Evolutionary conservation across 2,888 invertebrate genomes (phyloP).

Genomic region (Drosophila diplacantha): DNA sequence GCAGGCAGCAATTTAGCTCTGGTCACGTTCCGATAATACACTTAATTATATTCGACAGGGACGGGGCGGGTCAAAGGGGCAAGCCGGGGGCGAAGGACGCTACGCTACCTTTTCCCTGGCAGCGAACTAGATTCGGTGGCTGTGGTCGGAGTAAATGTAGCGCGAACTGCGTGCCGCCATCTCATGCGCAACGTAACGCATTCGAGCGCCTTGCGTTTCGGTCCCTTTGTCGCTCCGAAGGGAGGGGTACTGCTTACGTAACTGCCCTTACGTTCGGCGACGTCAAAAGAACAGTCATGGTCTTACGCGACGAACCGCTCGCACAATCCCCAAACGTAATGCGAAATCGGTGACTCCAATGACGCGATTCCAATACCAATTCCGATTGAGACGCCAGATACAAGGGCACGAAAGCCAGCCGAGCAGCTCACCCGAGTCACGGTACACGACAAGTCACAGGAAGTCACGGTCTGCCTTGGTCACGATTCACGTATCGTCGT

Average conservation of each 20-base stretch:
- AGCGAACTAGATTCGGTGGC: conserved; percentile 60
- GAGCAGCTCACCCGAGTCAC: conserved; percentile 20
- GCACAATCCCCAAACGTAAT: conserved; percentile 10
- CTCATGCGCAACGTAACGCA: conserved; percentile 66
- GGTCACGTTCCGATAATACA: conserved; percentile 70
- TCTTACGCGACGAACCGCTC: conserved; percentile 25
- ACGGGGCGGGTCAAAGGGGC: conserved; percentile 4
- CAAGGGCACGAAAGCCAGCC: conserved; percentile 23
- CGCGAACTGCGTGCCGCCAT: conserved; percentile 73
- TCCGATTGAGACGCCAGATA: conserved; percentile 27
- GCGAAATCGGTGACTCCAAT: conserved; percentile 36
- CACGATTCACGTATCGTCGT: conserved; percentile 35
- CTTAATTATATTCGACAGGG: conserved; percentile 62
- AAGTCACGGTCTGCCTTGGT: background rate
- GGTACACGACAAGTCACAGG: conserved; percentile 7
- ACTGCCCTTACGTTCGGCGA: conserved; percentile 15
- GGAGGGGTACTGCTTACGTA: conserved; percentile 14
- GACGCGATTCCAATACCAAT: conserved; percentile 32
- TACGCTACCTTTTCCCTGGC: conserved; percentile 54
- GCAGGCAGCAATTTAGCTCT: conserved; percentile 61
- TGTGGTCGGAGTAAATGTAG: conserved; percentile 64
- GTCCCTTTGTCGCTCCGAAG: conserved; percentile 21
- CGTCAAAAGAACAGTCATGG: conserved; percentile 23
- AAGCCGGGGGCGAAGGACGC: conserved; percentile 3
- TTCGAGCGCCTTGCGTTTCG: conserved; percentile 52